phyloP scores from a whole-genome alignment of 92 coral and sea anemone species.

The Heteractis magnifica region DNA sequence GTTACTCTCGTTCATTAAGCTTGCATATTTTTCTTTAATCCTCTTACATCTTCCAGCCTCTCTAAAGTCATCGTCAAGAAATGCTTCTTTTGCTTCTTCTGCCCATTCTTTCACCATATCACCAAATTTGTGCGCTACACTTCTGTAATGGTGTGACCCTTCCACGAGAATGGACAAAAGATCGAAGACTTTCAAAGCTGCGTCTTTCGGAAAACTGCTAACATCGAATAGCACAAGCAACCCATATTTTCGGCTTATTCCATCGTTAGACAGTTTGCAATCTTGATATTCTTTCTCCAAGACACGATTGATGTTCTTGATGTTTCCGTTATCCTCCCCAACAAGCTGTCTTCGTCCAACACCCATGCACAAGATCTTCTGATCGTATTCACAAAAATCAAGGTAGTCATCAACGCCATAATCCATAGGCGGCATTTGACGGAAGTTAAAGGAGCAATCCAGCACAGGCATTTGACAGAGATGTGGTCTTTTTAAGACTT shows the following conservation, averaged over 20 bases:
- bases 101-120: slow-evolving; percentile 41
- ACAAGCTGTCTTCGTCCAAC: not conserved
- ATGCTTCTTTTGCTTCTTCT: slow-evolving; percentile 25
- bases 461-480: too few species aligned
- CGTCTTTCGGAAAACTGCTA: not conserved
- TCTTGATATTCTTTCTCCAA: not conserved
- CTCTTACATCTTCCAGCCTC: slow-evolving; percentile 21
- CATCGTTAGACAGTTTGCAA: not conserved
- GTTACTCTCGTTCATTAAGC: slow-evolving; percentile 34
- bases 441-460: too few species aligned
- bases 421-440: too few species aligned
- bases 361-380: not conserved
- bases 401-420: not conserved
- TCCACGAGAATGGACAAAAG: slow-evolving; percentile 10
- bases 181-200: not conserved
- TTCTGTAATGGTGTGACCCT: slow-evolving; percentile 40
- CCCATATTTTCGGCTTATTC: not conserved
- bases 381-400: not conserved
- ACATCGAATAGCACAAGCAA: slow-evolving; percentile 11
- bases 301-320: not conserved
- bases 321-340: slow-evolving; percentile 12
- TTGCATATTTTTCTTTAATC: slow-evolving; percentile 39
- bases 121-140: slow-evolving; percentile 44
- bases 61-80: not conserved
- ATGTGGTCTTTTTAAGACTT: too few species aligned